A percentile compares a stretch with the other conserved stretches of the same genome.
These are phyloP conservation scores for Phrynocephalus guinanensis DNA, from an alignment of 2,797 vertebrate species.

Conservation along the genomic window DNA sequence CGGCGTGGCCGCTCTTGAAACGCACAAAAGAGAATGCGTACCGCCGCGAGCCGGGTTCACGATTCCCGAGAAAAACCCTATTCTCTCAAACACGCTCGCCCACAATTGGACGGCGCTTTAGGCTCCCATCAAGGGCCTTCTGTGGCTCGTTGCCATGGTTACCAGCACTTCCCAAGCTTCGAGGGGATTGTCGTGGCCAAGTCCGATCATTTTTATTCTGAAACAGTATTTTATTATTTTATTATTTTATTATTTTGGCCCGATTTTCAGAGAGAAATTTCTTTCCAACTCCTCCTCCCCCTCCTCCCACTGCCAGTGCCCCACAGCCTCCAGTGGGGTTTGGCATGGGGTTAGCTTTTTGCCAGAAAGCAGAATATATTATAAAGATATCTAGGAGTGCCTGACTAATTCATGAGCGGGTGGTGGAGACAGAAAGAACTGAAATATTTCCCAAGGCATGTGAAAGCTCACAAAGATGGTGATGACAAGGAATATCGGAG, in stretches of 20 bases:
- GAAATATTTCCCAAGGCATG: background rate
- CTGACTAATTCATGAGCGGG: background rate
- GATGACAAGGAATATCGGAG: background rate
- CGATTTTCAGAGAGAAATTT: slow-evolving; percentile 22
- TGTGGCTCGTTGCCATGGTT: slow-evolving; percentile 62
- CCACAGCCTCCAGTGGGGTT: slow-evolving; percentile 4
- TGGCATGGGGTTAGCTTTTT: slow-evolving; percentile 35
- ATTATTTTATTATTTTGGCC: background rate
- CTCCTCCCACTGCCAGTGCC: background rate
- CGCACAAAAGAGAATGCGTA: background rate
- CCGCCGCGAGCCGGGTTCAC: background rate
- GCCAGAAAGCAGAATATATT: background rate
- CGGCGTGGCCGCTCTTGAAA: background rate
- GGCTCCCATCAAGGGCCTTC: slow-evolving; percentile 18
- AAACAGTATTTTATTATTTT: slow-evolving; percentile 19
- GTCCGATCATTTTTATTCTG: slow-evolving; percentile 52
- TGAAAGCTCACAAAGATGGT: background rate
- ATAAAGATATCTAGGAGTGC: background rate
- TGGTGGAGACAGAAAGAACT: too few species aligned
- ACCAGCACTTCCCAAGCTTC: slow-evolving; percentile 48
- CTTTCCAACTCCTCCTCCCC: too few species aligned
- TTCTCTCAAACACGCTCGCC: background rate
- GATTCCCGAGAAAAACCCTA: background rate
- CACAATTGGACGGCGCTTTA: slow-evolving; percentile 39
- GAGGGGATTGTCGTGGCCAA: slow-evolving; percentile 21